Percentiles rank a stretch among this genome's conserved stretches.
These are phyloP conservation scores for Muraenolepis orangiensis DNA, from an alignment of 2,797 vertebrate species.

Conservation along the genomic window DNA sequence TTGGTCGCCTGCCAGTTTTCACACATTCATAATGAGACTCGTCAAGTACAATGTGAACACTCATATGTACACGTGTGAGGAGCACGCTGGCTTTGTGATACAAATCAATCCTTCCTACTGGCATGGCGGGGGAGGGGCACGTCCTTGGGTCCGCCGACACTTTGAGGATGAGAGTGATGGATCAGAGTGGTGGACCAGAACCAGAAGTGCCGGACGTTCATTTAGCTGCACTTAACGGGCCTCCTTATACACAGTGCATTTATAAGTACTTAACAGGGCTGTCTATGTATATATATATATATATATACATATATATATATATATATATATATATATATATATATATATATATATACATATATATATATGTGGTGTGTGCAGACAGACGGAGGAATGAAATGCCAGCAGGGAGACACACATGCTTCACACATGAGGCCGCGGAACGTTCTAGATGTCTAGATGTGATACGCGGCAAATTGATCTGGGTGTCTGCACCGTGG, in stretches of 20 bases:
- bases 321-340: too few species aligned
- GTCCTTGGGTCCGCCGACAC: slow-evolving; percentile 1
- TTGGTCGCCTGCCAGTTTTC: slow-evolving; percentile 18
- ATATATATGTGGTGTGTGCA: too few species aligned
- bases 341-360: too few species aligned
- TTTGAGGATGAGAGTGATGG: slow-evolving; percentile 6
- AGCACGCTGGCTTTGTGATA: slow-evolving; percentile 24
- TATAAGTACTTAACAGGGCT: background rate
- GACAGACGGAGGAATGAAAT: background rate
- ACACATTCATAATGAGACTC: slow-evolving; percentile 27
- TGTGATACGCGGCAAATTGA: too few species aligned
- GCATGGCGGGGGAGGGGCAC: too few species aligned
- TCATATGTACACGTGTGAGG: slow-evolving; percentile 7
- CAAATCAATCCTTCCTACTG: slow-evolving; percentile 21
- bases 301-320: too few species aligned
- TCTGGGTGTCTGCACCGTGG: too few species aligned
- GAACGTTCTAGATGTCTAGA: too few species aligned
- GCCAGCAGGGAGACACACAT: too few species aligned
- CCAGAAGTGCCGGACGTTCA: background rate
- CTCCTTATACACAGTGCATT: background rate
- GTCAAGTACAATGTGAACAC: slow-evolving; percentile 19
- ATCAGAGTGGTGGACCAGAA: background rate
- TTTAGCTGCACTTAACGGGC: background rate
- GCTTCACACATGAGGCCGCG: too few species aligned
- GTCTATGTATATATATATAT: background rate